Evolutionary conservation across 1,140 invertebrate genomes (phyloP), one percentile per base, ranked within the genome.

Genomic region (Megathymus violae): DNA sequence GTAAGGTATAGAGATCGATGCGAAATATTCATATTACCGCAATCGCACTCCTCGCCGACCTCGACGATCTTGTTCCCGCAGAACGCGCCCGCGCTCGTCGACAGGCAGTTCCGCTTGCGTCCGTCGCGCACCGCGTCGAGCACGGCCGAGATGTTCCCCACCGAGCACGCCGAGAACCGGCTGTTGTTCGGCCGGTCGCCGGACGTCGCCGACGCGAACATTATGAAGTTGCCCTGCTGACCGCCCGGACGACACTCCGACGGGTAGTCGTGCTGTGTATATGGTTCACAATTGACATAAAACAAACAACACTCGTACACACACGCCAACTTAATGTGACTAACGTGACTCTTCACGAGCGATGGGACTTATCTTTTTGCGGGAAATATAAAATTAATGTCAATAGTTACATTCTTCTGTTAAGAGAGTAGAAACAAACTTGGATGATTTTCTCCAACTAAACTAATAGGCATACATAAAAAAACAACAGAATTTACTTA

Each of bases 61-160:
- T 99, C 99, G 0, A 99, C 97, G 78, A 99, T 99, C 92, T 99
- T 98, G 88, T 99, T 99, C 10, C 99, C 99, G 92, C 99, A 99
- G 93, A 99, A 99, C 16, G 98, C 97, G 62, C 97, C 98, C 61
- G 95, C 96, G 52, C 96, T 97, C 17, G 95, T 96, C 92, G 93
- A 90, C 86, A 99, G 99, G 83, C 99, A 99, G 91, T 99, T 99
- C n/a, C 95, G 92, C 84, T 99, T 99, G 68, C 97, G 95, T 38
- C 96, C 96, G 67, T 97, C 96, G 54, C 96, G 94, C 27, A 99
- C 96, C 0, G 97, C 97, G 82, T 98, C 96, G 1, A 99, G 92
- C 2, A 99, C 98, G 62, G 96, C 95, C 40, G 97, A 98, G 69
- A 99, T 99, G 88, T 99, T 99, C 16, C 96, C 95, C 44, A 98